Evolutionary conservation across 2,797 vertebrate genomes (phyloP).

Genomic region (Rhabdophis nuchalis): DNA sequence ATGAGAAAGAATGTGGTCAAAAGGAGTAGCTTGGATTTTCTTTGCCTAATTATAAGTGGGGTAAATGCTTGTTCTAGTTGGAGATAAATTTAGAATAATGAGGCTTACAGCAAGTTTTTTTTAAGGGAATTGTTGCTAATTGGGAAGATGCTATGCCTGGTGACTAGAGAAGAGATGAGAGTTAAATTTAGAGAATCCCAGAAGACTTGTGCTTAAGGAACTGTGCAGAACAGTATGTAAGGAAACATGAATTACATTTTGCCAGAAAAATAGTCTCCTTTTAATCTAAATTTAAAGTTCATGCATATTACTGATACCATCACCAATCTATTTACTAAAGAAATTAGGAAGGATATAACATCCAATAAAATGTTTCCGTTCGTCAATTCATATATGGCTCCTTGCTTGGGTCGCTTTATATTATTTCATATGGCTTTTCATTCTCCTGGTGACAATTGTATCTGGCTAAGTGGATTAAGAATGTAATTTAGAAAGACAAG

Average conservation of each 20-base stretch:
- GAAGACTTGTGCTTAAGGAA: conserved; percentile 32
- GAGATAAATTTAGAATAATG: conserved; percentile 55
- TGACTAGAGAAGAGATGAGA: not conserved
- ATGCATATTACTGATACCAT: not conserved
- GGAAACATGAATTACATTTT: not conserved
- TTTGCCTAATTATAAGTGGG: conserved; percentile 43
- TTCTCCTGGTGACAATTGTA: not conserved
- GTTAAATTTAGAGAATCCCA: conserved; percentile 37
- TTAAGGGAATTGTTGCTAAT: conserved; percentile 46
- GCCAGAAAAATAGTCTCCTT: not conserved
- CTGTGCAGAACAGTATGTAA: not conserved
- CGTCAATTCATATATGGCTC: not conserved
- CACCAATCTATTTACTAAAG: not conserved
- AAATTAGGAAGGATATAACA: not conserved
- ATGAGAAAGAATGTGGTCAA: conserved; percentile 34
- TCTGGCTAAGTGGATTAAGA: not conserved
- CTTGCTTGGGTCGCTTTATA: not conserved
- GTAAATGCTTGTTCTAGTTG: conserved; percentile 31
- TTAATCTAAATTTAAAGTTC: not conserved
- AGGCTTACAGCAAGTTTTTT: conserved; percentile 15
- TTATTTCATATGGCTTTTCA: not conserved
- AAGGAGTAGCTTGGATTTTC: conserved; percentile 9
- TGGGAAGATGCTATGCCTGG: conserved; percentile 39
- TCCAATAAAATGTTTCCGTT: not conserved
- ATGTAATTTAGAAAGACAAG: not conserved